phyloP scores from a whole-genome alignment of 2,113 vertebrate genomes.

The Orcinus orca region DNA sequence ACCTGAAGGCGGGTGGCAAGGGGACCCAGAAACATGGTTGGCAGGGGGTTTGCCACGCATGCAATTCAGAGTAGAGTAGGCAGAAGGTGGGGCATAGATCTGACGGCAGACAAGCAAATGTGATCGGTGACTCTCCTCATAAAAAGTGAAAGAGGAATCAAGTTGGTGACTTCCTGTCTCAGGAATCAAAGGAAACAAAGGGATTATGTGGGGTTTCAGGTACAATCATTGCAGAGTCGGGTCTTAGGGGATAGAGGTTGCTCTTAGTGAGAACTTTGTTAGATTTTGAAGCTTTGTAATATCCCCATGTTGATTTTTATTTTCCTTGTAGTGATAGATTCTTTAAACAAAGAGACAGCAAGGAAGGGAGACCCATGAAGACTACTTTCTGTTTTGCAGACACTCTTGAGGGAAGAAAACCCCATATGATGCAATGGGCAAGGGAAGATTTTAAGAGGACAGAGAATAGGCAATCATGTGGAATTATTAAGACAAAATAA shows the following conservation, averaged over 20 bases:
- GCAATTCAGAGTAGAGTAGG: background rate
- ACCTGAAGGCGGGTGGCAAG: background rate
- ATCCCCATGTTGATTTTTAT: background rate
- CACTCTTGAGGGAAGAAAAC: background rate
- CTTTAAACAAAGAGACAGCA: background rate
- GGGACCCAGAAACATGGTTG: background rate
- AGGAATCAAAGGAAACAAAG: background rate
- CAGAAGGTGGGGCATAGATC: accelerated
- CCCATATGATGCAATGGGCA: background rate
- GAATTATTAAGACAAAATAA: background rate
- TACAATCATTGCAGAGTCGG: background rate
- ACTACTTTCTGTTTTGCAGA: background rate
- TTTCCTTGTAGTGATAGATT: background rate
- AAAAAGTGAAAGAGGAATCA: background rate
- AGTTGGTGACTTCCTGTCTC: background rate
- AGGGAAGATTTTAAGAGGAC: background rate
- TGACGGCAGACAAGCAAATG: background rate
- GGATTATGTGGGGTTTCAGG: background rate
- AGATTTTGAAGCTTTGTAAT: background rate
- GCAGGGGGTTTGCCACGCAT: accelerated
- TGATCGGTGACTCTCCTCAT: background rate
- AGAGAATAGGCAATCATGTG: background rate
- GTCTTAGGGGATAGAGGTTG: background rate
- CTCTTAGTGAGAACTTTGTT: background rate
- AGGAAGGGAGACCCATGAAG: background rate